A percentile compares a stretch with the other conserved stretches of the same genome.
These are phyloP conservation scores for Lagorchestes hirsutus DNA, from an alignment of 2,797 vertebrate genomes.

Conservation along the genomic window DNA sequence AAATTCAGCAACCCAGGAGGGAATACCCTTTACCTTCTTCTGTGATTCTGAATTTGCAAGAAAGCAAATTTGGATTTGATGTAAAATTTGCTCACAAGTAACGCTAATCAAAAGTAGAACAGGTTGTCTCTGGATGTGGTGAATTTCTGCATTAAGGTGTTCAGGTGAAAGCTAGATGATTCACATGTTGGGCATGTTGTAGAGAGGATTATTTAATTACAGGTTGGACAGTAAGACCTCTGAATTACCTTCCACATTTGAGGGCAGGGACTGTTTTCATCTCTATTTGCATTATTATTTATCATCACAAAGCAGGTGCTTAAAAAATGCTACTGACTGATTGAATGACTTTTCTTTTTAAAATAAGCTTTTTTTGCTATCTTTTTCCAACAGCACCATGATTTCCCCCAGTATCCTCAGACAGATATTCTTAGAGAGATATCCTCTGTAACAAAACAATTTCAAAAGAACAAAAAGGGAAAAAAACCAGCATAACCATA, in stretches of 20 bases:
- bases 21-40: not conserved
- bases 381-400: not conserved
- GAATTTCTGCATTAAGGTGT: not conserved
- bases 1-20: slow-evolving; percentile 11
- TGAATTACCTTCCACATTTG: not conserved
- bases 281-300: not conserved
- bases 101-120: not conserved
- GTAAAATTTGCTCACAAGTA: not conserved
- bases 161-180: not conserved
- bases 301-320: not conserved
- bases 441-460: not conserved
- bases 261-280: not conserved
- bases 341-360: not conserved
- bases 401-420: not conserved
- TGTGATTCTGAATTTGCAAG: not conserved
- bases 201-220: not conserved
- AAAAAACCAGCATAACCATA: not conserved
- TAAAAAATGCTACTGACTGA: not conserved
- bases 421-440: not conserved
- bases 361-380: not conserved
- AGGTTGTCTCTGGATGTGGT: not conserved
- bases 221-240: not conserved
- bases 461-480: not conserved
- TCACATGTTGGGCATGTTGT: not conserved
- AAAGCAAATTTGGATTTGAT: not conserved